Conservation (phyloP, 2,888 invertebrate species). For the Celastrina argiolus region DNA sequence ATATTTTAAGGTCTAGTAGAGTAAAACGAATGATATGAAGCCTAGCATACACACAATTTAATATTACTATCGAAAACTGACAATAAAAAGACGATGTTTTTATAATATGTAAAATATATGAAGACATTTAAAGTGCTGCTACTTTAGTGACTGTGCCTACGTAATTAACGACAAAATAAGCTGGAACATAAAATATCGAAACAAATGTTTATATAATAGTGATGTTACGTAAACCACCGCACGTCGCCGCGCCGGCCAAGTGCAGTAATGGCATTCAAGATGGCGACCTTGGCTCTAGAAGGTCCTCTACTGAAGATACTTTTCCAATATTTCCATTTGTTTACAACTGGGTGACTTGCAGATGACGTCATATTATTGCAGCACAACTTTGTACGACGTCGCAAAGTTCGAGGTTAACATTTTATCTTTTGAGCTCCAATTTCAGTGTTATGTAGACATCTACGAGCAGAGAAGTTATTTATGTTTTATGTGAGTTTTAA, state of each 20-base stretch:
- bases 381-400: neutral
- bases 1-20: too few species aligned
- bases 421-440: neutral
- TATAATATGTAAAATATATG: too few species aligned
- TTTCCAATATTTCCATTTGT: constrained; percentile 14
- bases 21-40: too few species aligned
- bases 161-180: neutral
- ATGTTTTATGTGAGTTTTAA: too few species aligned
- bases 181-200: neutral
- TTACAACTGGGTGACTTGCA: constrained; percentile 13
- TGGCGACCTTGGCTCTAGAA: neutral
- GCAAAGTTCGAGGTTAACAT: neutral
- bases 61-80: too few species aligned
- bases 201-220: neutral
- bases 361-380: constrained; percentile 6
- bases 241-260: neutral
- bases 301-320: constrained; percentile 9
- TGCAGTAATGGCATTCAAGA: constrained; percentile 8
- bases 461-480: neutral
- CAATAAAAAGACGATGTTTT: too few species aligned
- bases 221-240: neutral
- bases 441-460: too few species aligned
- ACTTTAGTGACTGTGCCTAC: too few species aligned
- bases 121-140: too few species aligned
- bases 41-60: too few species aligned